phyloP scores from a whole-genome alignment of 1,140 invertebrate species.

The Drosophila serrata region DNA sequence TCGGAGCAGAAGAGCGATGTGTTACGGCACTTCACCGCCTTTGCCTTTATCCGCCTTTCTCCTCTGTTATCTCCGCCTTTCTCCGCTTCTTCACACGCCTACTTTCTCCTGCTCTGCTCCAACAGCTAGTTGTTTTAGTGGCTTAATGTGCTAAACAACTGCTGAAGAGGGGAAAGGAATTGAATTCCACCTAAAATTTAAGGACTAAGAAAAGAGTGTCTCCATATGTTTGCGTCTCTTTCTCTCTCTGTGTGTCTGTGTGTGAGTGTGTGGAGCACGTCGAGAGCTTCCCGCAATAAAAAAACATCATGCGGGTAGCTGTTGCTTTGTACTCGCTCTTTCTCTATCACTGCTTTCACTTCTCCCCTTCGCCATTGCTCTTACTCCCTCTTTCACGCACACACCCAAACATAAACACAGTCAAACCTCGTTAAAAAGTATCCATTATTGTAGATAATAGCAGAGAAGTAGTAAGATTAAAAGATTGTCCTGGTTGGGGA shows the following conservation, averaged over 20 bases:
- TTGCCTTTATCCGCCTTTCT: neutral
- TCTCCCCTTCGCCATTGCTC: neutral
- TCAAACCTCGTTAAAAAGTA: neutral
- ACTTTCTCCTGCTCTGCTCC: neutral
- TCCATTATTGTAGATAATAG: no score
- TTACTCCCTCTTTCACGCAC: neutral
- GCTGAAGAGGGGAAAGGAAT: constrained; percentile 41
- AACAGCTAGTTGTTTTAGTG: constrained; percentile 64
- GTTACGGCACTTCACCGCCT: constrained; percentile 18
- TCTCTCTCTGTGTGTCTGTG: neutral
- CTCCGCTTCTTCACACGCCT: neutral
- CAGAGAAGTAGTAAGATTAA: no score
- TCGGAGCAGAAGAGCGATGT: constrained; percentile 24
- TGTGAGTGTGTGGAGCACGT: constrained; percentile 24
- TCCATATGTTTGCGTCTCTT: neutral
- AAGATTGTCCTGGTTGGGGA: no score
- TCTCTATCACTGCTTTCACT: neutral
- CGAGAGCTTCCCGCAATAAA: constrained; percentile 34
- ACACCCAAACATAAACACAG: neutral
- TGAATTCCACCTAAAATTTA: constrained; percentile 59
- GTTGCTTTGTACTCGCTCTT: constrained; percentile 34
- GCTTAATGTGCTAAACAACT: constrained; percentile 80
- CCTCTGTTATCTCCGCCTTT: constrained; percentile 1
- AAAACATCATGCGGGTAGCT: constrained; percentile 57
- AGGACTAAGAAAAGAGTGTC: constrained; percentile 47